These are phyloP conservation scores for Ovibos moschatus DNA, from an alignment of 2,113 vertebrate genomes.

Conservation along the genomic window DNA sequence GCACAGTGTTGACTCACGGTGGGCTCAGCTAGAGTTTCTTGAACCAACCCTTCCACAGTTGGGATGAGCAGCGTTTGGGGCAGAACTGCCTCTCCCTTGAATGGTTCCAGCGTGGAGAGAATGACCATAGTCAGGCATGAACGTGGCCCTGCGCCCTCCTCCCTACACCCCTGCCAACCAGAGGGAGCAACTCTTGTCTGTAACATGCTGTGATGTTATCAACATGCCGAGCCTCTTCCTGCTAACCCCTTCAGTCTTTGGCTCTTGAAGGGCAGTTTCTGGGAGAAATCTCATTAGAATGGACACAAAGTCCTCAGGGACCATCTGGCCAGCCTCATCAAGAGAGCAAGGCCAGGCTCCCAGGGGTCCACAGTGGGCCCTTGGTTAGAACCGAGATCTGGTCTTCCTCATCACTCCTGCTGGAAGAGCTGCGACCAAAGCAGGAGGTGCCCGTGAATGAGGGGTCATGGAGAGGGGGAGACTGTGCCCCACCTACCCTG, in stretches of 20 bases:
- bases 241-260: neutral
- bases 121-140: neutral
- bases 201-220: neutral
- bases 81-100: neutral
- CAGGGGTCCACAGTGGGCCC: neutral
- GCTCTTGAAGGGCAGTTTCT: neutral
- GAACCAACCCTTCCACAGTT: neutral
- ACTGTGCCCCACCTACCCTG: neutral
- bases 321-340: neutral
- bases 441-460: neutral
- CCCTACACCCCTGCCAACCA: neutral
- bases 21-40: neutral
- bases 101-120: fast-evolving
- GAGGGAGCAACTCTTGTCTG: neutral
- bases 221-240: neutral
- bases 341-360: neutral
- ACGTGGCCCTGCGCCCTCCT: fast-evolving
- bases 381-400: neutral
- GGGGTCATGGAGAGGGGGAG: neutral
- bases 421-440: neutral
- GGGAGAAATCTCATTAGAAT: neutral
- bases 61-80: neutral
- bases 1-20: neutral
- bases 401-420: neutral
- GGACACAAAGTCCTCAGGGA: neutral